Percentiles rank a stretch among this genome's conserved stretches.
Evolutionary conservation across 1,140 invertebrate genomes (phyloP).

Genomic region (Chionoecetes opilio): DNA sequence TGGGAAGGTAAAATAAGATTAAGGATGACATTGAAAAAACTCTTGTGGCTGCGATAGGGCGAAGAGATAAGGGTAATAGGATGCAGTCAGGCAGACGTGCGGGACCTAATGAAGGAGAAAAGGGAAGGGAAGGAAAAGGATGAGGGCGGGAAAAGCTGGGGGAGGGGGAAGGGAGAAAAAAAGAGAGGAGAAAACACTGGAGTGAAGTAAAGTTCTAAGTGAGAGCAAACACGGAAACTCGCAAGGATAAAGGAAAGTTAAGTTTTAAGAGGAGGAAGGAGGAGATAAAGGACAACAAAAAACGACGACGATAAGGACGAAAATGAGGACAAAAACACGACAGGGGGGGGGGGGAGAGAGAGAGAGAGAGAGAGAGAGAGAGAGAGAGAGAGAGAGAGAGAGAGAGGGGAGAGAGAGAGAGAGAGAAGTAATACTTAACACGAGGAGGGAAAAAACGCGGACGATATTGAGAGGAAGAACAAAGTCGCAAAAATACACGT

Average conservation of each 20-base stretch:
- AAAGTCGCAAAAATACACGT: too few species aligned
- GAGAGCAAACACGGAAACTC: not conserved
- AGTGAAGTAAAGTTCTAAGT: not conserved
- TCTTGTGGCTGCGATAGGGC: not conserved
- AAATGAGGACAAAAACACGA: not conserved
- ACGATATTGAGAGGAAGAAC: too few species aligned
- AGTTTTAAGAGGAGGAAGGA: too few species aligned
- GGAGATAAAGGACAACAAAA: too few species aligned
- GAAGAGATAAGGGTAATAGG: not conserved
- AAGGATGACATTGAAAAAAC: conserved; percentile 12
- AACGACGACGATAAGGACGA: too few species aligned
- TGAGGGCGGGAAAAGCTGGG: not conserved
- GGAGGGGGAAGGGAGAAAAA: not conserved
- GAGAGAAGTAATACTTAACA: not conserved
- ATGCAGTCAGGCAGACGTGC: not conserved
- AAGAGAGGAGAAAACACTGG: not conserved
- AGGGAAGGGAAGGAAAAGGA: not conserved
- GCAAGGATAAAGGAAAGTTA: not conserved
- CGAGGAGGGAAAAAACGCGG: not conserved
- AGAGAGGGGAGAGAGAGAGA: not conserved
- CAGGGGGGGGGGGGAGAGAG: not conserved
- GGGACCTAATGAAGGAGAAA: not conserved
- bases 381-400: not conserved
- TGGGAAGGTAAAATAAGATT: not conserved
- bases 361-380: not conserved